Base-by-base conservation (phyloP, 2,797 vertebrate genomes). In the Naso thynnoides region DNA sequence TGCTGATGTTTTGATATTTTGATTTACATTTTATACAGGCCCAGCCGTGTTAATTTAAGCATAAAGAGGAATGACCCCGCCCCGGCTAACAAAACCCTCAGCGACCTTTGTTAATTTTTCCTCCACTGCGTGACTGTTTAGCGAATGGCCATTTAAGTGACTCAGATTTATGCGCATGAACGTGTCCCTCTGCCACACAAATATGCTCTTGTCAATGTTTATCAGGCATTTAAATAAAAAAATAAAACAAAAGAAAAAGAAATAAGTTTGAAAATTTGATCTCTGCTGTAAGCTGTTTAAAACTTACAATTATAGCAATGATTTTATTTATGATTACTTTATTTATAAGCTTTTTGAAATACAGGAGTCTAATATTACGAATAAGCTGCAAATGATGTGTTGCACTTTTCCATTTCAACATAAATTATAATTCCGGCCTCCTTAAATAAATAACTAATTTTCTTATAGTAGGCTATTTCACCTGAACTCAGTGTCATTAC, bases 41-140 rank as follows among this genome's bases (percentile, higher is more conserved):
- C 5, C 62, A 55, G 36, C 48, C 63, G 54, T 59, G 78, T 68
- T 64, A 26, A 57, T 60, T 57, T 65, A 23, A 23, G 48, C 27
- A 21, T 60, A 74, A 77, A 54, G 68, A 49, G 14, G 31, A 52
- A 63, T 75, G 72, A 82, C 76, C 65, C 54, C n/a, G 10, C 45
- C 66, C 26, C 23, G n/a, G 56, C 67, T 41, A 61, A 61, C 78
- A 74, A 60, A 73, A 78, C 45, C 60, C 57, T 65, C 23, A 2
- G 24, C 84, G 86, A 83, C 88, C 86, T 88, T 79, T 73, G 83
- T 88, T 88, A 71, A 88, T 88, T 88, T 86, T 89, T 81, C 63
- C 61, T 81, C 27, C 19, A 45, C 67, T 56, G 84, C 49, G 71
- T 83, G 70, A 83, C 84, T 81, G 67, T 79, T 60, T 66, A 85